phyloP scores from a whole-genome alignment of 2,888 invertebrate species.

The Phlogophora meticulosa region DNA sequence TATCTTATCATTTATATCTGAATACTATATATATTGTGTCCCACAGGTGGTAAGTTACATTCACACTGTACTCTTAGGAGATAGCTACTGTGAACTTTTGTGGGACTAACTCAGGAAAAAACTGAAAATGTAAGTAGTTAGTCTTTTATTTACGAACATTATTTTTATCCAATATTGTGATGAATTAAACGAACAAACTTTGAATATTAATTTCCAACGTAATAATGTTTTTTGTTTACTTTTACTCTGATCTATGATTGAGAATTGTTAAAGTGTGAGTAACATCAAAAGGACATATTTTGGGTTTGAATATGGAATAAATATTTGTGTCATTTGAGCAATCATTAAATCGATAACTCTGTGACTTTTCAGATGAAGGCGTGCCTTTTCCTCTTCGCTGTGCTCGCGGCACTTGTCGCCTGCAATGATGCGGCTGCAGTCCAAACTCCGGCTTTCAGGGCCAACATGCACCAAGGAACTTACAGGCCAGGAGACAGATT shows the following conservation, averaged over 20 bases:
- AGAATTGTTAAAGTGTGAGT: too few relatives aligned
- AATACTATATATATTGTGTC: conserved; percentile 16
- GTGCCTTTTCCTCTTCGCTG: conserved; percentile 18
- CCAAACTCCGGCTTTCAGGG: conserved; percentile 1
- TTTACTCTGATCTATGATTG: too few relatives aligned
- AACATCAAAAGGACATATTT: background rate
- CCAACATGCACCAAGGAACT: conserved; percentile 24
- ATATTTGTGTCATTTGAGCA: background rate
- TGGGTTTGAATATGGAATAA: background rate
- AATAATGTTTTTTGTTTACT: too few relatives aligned
- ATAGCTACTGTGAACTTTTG: background rate
- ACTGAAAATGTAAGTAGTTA: conserved; percentile 25
- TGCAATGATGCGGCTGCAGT: conserved; percentile 15
- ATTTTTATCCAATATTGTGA: too few relatives aligned
- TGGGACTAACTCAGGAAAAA: background rate
- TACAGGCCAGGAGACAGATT: conserved; percentile 21
- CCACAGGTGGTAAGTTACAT: background rate
- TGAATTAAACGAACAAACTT: too few relatives aligned
- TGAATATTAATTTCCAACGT: too few relatives aligned
- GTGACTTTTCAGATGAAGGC: conserved; percentile 32
- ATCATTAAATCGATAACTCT: background rate
- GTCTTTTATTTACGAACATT: too few relatives aligned
- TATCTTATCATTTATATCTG: conserved; percentile 14
- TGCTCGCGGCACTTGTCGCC: conserved; percentile 17
- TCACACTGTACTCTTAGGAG: background rate